These are phyloP conservation scores for Cercopithecus petaurista DNA, from an alignment of 2,797 vertebrate species.

Conservation along the genomic window DNA sequence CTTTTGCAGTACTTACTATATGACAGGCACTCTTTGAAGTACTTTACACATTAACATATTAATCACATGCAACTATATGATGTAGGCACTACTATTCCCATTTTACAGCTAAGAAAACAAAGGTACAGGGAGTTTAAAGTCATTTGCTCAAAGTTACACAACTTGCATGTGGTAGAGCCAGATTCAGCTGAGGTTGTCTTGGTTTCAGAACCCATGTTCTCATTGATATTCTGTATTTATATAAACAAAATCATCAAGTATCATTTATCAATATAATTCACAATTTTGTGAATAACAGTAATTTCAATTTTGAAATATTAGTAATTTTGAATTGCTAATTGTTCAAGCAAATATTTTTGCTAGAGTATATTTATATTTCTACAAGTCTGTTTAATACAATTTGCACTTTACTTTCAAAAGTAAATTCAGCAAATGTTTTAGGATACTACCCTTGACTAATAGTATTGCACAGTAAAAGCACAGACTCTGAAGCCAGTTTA, in stretches of 20 bases:
- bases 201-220: not conserved
- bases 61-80: not conserved
- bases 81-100: not conserved
- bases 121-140: not conserved
- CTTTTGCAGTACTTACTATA: not conserved
- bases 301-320: slow-evolving; percentile 3
- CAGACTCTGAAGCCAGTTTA: not conserved
- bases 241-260: not conserved
- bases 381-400: not conserved
- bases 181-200: not conserved
- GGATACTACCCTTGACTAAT: not conserved
- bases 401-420: not conserved
- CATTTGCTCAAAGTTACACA: not conserved
- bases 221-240: not conserved
- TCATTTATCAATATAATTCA: not conserved
- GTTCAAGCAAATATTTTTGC: slow-evolving; percentile 8
- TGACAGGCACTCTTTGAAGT: not conserved
- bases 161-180: not conserved
- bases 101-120: not conserved
- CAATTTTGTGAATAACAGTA: not conserved
- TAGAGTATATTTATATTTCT: not conserved
- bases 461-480: not conserved
- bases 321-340: not conserved
- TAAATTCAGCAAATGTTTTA: not conserved
- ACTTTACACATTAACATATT: not conserved